Evolutionary conservation across 2,888 invertebrate genomes (phyloP).

Genomic region (Cartodere bifasciata): DNA sequence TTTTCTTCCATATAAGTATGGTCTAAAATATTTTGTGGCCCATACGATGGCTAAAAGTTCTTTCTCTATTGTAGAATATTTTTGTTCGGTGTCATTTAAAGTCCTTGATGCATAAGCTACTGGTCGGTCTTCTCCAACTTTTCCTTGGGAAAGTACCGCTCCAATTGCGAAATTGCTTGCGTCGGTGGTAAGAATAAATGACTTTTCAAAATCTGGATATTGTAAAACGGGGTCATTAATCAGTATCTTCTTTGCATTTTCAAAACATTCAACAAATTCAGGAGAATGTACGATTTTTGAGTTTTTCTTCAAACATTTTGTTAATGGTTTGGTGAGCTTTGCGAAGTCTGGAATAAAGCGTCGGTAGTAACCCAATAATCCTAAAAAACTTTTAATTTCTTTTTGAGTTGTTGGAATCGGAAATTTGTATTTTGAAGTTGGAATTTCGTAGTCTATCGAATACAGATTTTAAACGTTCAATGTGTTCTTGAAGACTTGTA

Average conservation of each 20-base stretch:
- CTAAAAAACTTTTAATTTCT: constrained; percentile 9
- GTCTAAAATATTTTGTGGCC: constrained; percentile 21
- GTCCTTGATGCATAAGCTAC: constrained; percentile 16
- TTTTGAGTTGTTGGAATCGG: constrained; percentile 9
- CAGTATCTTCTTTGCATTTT: constrained; percentile 13
- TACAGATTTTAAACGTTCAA: constrained; percentile 14
- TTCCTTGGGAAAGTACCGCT: constrained; percentile 19
- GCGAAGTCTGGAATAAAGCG: constrained; percentile 12
- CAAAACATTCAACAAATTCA: constrained; percentile 11
- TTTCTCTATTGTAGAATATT: constrained; percentile 21
- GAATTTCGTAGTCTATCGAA: constrained; percentile 16
- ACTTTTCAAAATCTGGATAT: constrained; percentile 22
- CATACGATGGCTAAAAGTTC: constrained; percentile 23
- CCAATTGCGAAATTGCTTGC: constrained; percentile 20
- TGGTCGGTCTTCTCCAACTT: background rate
- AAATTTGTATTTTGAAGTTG: constrained; percentile 18
- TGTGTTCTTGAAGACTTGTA: constrained; percentile 21
- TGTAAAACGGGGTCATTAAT: constrained; percentile 15
- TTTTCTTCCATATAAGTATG: constrained; percentile 22
- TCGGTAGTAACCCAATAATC: constrained; percentile 2
- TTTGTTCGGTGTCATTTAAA: constrained; percentile 20
- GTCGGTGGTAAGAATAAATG: constrained; percentile 22
- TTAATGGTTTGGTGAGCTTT: constrained; percentile 15
- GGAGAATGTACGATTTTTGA: constrained; percentile 10
- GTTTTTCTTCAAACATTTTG: constrained; percentile 14